phyloP scores from a whole-genome alignment of 1,140 invertebrate genomes.

The Lineus longissimus region DNA sequence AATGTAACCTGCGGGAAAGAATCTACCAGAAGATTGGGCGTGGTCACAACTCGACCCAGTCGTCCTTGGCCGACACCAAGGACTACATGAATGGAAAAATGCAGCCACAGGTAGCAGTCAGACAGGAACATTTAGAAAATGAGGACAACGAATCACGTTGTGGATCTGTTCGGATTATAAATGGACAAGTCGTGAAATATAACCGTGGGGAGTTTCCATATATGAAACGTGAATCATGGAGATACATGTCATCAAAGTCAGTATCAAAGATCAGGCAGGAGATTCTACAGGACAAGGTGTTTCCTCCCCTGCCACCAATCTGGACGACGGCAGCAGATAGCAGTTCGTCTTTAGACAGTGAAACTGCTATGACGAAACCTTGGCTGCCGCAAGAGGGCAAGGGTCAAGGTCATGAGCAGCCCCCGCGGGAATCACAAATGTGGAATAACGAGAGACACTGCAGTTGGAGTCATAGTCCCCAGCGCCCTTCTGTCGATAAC shows the following conservation, averaged over 20 bases:
- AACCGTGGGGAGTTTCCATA: not conserved
- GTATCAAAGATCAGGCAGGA: not conserved
- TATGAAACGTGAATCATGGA: not conserved
- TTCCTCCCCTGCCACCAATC: not conserved
- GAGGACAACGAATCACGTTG: not conserved
- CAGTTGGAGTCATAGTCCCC: no score
- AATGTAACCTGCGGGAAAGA: conserved; percentile 25
- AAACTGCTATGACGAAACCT: no score
- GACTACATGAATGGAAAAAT: not conserved
- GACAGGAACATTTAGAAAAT: not conserved
- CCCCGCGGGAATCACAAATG: no score
- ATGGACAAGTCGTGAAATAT: not conserved
- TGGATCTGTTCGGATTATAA: conserved; percentile 3
- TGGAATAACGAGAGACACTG: no score
- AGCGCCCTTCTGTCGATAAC: no score
- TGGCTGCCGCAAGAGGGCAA: no score
- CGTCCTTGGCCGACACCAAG: not conserved
- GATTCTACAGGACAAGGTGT: not conserved
- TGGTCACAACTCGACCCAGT: not conserved
- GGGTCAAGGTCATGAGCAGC: no score
- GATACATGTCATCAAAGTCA: not conserved
- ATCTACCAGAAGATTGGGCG: not conserved
- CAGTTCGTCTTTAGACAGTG: no score
- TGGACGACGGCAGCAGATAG: no score
- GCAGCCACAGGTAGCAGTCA: not conserved